Evolutionary conservation across 2,888 invertebrate species (phyloP).

Genomic region (Calliphora vomitoria): DNA sequence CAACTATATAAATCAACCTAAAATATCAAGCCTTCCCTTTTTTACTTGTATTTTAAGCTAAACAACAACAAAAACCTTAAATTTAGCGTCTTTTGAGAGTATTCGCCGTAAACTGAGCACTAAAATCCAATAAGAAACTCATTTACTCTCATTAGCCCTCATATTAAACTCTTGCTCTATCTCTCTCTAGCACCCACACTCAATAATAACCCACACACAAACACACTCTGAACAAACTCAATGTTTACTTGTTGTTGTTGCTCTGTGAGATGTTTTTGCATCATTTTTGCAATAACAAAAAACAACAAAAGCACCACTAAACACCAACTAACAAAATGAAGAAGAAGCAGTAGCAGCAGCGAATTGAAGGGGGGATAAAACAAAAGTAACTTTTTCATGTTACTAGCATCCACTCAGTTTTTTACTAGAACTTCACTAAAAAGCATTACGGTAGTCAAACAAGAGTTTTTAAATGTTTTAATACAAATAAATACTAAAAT

Average conservation of each 20-base stretch:
- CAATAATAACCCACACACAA: not conserved
- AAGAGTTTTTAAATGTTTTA: constrained; percentile 3
- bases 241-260: not conserved
- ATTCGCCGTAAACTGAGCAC: constrained; percentile 78
- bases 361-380: constrained; percentile 31
- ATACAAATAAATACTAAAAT: not conserved
- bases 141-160: not conserved
- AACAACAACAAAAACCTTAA: not conserved
- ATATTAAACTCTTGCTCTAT: constrained; percentile 6
- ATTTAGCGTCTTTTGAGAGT: constrained; percentile 78
- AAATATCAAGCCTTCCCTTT: not conserved
- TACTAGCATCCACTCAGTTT: constrained; percentile 55
- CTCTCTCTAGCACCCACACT: constrained; percentile 44
- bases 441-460: not conserved
- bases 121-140: constrained; percentile 26
- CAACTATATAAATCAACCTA: constrained; percentile 26
- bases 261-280: constrained; percentile 23
- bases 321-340: constrained; percentile 26
- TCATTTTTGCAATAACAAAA: constrained; percentile 12
- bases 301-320: constrained; percentile 7
- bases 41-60: not conserved
- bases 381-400: constrained; percentile 38
- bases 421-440: constrained; percentile 54
- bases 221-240: not conserved
- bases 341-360: not conserved